These are phyloP conservation scores for Propithecus perrieri DNA, from an alignment of 2,797 vertebrate species.

Conservation along the genomic window DNA sequence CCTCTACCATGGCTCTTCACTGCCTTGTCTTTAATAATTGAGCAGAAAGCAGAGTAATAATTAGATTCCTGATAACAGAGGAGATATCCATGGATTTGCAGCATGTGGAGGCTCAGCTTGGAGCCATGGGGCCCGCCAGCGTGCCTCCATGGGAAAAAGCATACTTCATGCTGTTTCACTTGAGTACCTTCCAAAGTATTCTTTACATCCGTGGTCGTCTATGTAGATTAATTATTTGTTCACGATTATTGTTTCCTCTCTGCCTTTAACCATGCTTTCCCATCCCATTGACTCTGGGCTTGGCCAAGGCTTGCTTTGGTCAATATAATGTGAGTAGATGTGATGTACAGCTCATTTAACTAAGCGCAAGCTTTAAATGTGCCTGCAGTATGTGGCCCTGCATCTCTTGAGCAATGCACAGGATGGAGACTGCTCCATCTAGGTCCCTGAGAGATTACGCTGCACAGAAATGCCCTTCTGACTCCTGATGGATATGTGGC, in stretches of 20 bases:
- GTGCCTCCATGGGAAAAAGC: slow-evolving; percentile 32
- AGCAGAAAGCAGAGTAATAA: slow-evolving; percentile 74
- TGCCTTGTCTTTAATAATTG: slow-evolving; percentile 80
- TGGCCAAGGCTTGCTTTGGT: slow-evolving; percentile 15
- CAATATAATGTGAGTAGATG: not conserved
- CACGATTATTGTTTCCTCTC: slow-evolving; percentile 26
- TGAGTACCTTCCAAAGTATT: slow-evolving; percentile 39
- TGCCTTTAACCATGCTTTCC: slow-evolving; percentile 15
- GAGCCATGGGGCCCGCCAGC: not conserved
- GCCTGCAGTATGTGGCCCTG: not conserved
- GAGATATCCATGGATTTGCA: slow-evolving; percentile 60
- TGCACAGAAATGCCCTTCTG: not conserved
- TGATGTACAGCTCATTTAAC: not conserved
- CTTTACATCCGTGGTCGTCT: slow-evolving; percentile 17
- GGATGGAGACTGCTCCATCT: not conserved
- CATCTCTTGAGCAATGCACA: not conserved
- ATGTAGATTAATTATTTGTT: slow-evolving; percentile 49
- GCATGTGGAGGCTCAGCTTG: slow-evolving; percentile 66
- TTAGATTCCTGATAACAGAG: slow-evolving; percentile 75
- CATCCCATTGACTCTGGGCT: not conserved
- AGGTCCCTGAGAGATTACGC: not conserved
- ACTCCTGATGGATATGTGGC: not conserved
- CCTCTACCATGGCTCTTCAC: slow-evolving; percentile 72
- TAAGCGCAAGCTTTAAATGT: not conserved
- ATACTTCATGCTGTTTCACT: slow-evolving; percentile 38